Base-by-base conservation (phyloP, 2,797 vertebrate species). In the Amblyraja radiata region DNA sequence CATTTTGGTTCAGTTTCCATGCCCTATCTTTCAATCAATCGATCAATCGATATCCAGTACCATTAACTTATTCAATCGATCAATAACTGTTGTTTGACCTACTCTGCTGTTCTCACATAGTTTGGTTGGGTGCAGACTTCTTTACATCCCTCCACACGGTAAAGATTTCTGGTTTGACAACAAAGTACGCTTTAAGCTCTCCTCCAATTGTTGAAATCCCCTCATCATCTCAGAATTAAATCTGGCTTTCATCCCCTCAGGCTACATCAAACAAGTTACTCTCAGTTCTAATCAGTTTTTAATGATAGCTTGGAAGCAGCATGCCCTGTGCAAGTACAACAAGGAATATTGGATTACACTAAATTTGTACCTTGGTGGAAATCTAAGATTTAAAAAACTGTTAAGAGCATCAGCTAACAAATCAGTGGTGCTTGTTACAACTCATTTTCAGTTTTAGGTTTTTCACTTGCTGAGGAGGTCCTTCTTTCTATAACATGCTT, bases 321-420 rank as follows among this genome's bases (percentile, higher is more conserved):
- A 11, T 21, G n/a, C n/a, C 84, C 65, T 88, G 63, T 68, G n/a
- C 21, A 68, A 88, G 84, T 88, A 68, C 84, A 88, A 88, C n/a
- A 68, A 7, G 63, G 84, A 63, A 68, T 68, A 88, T 88, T 88
- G 84, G 63, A 88, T 88, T 88, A 88, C 84, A 88, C 32, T 88
- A 88, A 88, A 88, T 88, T 88, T 88, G 63, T 32, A 88, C n/a
- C 84, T 88, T 88, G 9, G 63, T 65, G 84, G 84, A 88, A 88
- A 88, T 68, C 61, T 88, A 68, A 88, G 61, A 88, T 88, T 88
- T 54, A 54, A 88, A 65, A 88, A 88, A 68, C n/a, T 88, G 84
- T 88, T 68, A 36, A 65, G 36, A 68, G 39, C 61, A 88, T 88
- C 84, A 36, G n/a, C 63, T n/a, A 68, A 68, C 61, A 88, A 88